Percentiles rank a stretch among this genome's conserved stretches.
These are phyloP conservation scores for Mesorhabditis spiculigera DNA, from an alignment of 2,888 invertebrate genomes.

Conservation along the genomic window DNA sequence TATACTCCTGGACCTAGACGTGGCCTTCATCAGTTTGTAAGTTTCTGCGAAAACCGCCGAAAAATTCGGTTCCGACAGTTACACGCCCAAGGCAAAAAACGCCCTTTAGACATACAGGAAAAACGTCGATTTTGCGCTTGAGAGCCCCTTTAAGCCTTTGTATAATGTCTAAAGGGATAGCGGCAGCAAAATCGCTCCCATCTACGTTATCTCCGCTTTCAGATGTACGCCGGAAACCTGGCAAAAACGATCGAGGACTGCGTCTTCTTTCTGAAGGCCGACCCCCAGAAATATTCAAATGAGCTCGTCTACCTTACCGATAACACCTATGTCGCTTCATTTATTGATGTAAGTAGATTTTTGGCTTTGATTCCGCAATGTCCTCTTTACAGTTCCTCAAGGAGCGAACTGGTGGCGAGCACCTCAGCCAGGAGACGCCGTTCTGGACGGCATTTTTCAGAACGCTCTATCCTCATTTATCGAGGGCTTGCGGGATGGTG, in stretches of 20 bases:
- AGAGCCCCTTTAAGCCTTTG: neutral
- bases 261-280: constrained; percentile 29
- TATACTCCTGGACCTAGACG: constrained; percentile 39
- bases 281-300: constrained; percentile 29
- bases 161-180: too few relatives aligned
- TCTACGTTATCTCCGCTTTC: constrained; percentile 7
- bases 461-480: too few relatives aligned
- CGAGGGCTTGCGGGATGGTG: too few relatives aligned
- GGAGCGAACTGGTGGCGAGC: too few relatives aligned
- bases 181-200: neutral
- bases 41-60: constrained; percentile 9
- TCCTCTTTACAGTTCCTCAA: too few relatives aligned
- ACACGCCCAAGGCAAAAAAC: neutral
- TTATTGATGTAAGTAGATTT: constrained; percentile 30
- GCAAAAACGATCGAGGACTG: constrained; percentile 36
- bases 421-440: too few relatives aligned
- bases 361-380: neutral
- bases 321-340: constrained; percentile 33
- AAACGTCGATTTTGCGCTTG: neutral
- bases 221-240: constrained; percentile 51
- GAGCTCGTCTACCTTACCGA: constrained; percentile 53
- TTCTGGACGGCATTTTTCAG: too few relatives aligned
- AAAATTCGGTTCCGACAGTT: neutral
- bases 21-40: constrained; percentile 52
- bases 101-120: neutral